Percentiles rank a stretch among this genome's conserved stretches.
Conservation (phyloP, 92 coral and sea anemone species). For the Micromussa lordhowensis region DNA sequence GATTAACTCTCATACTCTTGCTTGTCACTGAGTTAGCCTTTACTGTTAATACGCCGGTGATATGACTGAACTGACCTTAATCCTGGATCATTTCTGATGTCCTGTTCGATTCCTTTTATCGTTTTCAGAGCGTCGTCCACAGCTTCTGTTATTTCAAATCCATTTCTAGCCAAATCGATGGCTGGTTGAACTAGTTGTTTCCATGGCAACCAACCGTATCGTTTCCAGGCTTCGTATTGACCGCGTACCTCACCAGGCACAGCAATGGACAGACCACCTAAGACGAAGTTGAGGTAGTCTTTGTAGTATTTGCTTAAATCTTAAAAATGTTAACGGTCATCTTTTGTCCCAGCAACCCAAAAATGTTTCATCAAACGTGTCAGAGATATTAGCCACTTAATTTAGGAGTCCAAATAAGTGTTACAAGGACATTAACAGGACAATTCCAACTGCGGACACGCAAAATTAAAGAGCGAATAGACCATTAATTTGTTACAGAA, state of each 20-base stretch:
- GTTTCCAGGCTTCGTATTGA: conserved; percentile 60
- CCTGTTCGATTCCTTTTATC: neutral
- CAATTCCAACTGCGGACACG: too few species aligned
- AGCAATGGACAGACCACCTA: conserved; percentile 71
- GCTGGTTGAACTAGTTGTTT: conserved; percentile 75
- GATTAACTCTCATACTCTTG: too few species aligned
- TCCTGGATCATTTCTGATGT: conserved; percentile 57
- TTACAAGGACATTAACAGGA: too few species aligned
- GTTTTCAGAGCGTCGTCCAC: conserved; percentile 41
- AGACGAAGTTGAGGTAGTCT: neutral
- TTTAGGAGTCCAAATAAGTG: neutral
- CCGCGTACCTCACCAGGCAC: conserved; percentile 83
- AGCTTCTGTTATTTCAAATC: conserved; percentile 54
- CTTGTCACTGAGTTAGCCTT: too few species aligned
- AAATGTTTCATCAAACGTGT: too few species aligned
- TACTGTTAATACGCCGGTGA: too few species aligned
- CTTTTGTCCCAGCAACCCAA: too few species aligned
- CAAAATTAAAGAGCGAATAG: too few species aligned
- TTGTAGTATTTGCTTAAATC: neutral
- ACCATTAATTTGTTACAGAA: too few species aligned
- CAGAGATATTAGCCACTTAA: too few species aligned
- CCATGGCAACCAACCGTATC: conserved; percentile 72
- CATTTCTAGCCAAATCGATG: conserved; percentile 68
- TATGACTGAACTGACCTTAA: conserved; percentile 58
- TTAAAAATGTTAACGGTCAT: neutral